Evolutionary conservation across 2,888 invertebrate species (phyloP), one percentile per base, ranked within the genome.

Genomic region (Lithodes maja): DNA sequence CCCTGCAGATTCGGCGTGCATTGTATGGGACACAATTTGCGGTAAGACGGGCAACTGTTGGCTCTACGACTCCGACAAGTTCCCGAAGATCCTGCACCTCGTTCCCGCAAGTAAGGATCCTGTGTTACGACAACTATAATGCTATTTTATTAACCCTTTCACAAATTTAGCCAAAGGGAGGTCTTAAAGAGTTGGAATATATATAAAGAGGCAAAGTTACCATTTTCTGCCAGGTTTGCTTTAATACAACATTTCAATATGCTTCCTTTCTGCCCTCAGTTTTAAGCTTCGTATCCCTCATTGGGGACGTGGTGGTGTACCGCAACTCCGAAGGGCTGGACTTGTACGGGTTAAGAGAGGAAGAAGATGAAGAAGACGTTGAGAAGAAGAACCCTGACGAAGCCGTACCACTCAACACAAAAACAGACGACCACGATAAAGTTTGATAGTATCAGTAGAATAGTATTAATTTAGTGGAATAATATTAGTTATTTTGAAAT

Each of bases 31-130:
- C 71, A 68, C 83, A 3, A 95, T 95, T 9, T 96, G 96, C 92
- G 95, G 95, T 0, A 94, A 94, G 49, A 94, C 93, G 69, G 96
- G 96, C 12, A 95, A 96, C 92, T 96, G 96, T 92, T 96, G 96
- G 94, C 93, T 96, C 53, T 96, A 96, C 92, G 95, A 96, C 93
- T 95, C 95, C 92, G 94, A 94, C 50, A 94, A 94, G 54, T 95
- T 96, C 93, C 94, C 96, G 50, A 94, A 94, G 92, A 94, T 94
- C 86, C 93, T 96, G 3, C 96, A 96, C 93, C 93, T 94, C 1
- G 93, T 95, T 15, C 95, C 95, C 2, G 94, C 94, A 84, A 93
- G 95, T 95, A 93, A 94, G 93, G n/a, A 33, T 33, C 33, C 33
- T 33, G 33, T 33, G 33, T 33, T 33, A 33, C 33, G 33, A 33